These are phyloP conservation scores for Agriopis aurantiaria DNA, from an alignment of 2,888 invertebrate genomes.

Conservation along the genomic window DNA sequence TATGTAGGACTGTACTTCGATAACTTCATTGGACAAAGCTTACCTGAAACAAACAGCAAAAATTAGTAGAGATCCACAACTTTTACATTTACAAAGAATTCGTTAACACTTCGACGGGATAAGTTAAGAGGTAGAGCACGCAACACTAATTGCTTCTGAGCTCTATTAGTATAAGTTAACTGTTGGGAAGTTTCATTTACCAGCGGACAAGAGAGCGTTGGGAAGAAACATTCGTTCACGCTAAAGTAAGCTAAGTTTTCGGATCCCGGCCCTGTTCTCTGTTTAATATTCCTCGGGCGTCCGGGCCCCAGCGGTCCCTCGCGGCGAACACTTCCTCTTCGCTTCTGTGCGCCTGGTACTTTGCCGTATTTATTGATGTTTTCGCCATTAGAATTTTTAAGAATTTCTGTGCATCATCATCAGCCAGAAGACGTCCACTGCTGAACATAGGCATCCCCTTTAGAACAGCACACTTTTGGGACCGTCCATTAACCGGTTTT, in stretches of 20 bases:
- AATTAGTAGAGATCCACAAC: slow-evolving; percentile 18
- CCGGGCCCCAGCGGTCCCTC: slow-evolving; percentile 56
- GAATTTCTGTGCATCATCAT: neutral
- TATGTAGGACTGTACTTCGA: too few species aligned
- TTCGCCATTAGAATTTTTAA: slow-evolving; percentile 16
- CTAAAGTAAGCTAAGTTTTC: slow-evolving; percentile 44
- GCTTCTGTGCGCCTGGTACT: slow-evolving; percentile 53
- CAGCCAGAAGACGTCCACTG: too few species aligned
- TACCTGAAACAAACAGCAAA: slow-evolving; percentile 47
- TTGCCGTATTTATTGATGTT: slow-evolving; percentile 36
- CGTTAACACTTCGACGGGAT: slow-evolving; percentile 24
- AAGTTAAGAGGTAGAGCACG: slow-evolving; percentile 25
- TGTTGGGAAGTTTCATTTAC: slow-evolving; percentile 26
- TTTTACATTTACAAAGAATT: slow-evolving; percentile 28
- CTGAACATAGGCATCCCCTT: too few species aligned
- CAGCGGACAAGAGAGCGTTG: slow-evolving; percentile 19
- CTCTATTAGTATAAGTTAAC: slow-evolving; percentile 33
- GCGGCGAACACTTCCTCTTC: slow-evolving; percentile 57
- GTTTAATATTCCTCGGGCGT: slow-evolving; percentile 72
- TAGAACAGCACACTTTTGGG: too few species aligned
- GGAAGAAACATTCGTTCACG: slow-evolving; percentile 47
- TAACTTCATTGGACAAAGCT: slow-evolving; percentile 7
- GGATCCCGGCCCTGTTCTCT: slow-evolving; percentile 54
- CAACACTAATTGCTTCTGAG: slow-evolving; percentile 31
- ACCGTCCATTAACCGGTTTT: too few species aligned